phyloP scores from a whole-genome alignment of 2,113 vertebrate genomes.

The Echinops telfairi region DNA sequence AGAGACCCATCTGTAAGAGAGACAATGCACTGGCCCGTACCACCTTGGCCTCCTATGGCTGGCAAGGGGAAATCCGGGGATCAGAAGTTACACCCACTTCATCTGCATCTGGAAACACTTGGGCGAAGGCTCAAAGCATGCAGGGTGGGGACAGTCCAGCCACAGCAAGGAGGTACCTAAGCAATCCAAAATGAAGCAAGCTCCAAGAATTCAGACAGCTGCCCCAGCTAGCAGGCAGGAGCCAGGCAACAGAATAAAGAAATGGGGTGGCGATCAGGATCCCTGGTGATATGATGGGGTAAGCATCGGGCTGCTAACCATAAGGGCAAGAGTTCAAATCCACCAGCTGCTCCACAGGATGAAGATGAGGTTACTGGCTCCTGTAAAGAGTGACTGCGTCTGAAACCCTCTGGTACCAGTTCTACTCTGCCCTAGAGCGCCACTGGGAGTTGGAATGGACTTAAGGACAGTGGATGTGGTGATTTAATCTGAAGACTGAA shows the following conservation, averaged over 20 bases:
- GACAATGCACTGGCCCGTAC: not conserved
- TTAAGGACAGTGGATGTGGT: too few relatives aligned
- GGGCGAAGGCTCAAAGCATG: too few relatives aligned
- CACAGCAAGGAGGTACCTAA: not conserved
- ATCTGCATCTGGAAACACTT: not conserved
- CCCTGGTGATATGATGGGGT: too few relatives aligned
- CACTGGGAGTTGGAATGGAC: too few relatives aligned
- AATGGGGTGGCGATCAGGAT: too few relatives aligned
- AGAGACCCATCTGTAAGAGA: not conserved
- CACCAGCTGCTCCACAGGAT: too few relatives aligned
- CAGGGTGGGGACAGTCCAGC: not conserved
- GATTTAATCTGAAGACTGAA: rapidly evolving
- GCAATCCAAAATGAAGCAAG: not conserved
- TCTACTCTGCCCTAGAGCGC: too few relatives aligned
- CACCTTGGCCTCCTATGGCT: not conserved
- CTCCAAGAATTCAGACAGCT: not conserved
- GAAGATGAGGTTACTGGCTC: too few relatives aligned
- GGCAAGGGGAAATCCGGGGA: not conserved
- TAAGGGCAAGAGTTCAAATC: too few relatives aligned
- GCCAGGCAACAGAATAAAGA: rapidly evolving
- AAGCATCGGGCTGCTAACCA: too few relatives aligned
- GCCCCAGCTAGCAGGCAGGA: not conserved
- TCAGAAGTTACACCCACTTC: not conserved
- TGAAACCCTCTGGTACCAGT: too few relatives aligned
- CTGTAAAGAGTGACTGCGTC: too few relatives aligned